These are phyloP conservation scores for Caenorhabditis doughertyi DNA, from an alignment of 2,888 invertebrate species.

Conservation along the genomic window DNA sequence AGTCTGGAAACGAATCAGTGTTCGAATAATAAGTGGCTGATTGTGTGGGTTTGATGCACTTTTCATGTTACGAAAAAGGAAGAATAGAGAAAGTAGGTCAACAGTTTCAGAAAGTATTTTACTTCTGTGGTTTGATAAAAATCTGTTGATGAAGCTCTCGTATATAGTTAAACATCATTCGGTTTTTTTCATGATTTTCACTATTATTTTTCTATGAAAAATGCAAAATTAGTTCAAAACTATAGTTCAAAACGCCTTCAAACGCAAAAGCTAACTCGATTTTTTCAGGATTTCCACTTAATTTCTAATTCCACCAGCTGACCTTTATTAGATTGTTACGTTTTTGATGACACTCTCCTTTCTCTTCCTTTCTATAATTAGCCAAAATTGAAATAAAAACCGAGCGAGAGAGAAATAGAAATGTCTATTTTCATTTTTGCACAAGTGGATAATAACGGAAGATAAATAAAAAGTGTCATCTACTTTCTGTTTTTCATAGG, in stretches of 20 bases:
- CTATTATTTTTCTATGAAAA: no score
- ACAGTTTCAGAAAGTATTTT: no score
- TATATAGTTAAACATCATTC: no score
- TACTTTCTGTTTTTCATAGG: background rate
- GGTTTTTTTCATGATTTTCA: no score
- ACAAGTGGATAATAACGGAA: background rate
- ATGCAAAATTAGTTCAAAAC: no score
- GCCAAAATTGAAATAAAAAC: background rate
- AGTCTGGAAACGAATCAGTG: background rate
- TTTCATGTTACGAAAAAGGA: no score
- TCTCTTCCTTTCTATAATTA: conserved; percentile 9
- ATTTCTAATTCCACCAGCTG: background rate
- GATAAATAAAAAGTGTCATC: conserved; percentile 2
- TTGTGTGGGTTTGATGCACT: no score
- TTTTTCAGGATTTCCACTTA: background rate
- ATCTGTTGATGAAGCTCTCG: no score
- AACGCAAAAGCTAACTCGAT: background rate
- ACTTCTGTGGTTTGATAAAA: no score
- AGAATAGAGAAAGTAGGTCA: no score
- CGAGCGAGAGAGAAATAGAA: no score
- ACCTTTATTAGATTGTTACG: background rate
- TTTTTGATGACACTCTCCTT: conserved; percentile 4
- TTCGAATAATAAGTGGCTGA: no score
- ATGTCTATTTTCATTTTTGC: conserved; percentile 12
- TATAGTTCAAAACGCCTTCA: background rate